phyloP scores from a whole-genome alignment of 1,140 invertebrate species.

The Macrobrachium rosenbergii region DNA sequence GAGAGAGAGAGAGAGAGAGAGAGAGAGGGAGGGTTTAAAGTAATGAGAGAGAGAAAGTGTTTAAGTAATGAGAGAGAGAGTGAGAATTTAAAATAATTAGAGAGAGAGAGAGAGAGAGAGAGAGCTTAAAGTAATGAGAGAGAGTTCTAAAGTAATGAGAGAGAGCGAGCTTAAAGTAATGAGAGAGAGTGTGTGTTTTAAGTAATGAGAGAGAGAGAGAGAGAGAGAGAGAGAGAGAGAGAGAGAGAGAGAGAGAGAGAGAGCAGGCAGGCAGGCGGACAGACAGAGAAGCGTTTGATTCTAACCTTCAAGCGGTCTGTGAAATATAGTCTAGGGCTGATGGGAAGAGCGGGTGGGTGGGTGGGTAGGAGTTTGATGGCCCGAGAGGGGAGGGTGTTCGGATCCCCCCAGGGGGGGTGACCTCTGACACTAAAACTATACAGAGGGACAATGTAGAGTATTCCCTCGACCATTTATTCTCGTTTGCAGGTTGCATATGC shows the following conservation, averaged over 20 bases:
- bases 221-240: background rate
- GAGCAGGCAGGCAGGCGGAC: background rate
- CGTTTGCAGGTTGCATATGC: too few relatives aligned
- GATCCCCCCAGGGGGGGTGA: too few relatives aligned
- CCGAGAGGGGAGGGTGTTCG: too few relatives aligned
- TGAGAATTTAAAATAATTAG: too few relatives aligned
- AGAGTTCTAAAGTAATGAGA: background rate
- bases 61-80: background rate
- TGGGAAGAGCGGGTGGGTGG: too few relatives aligned
- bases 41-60: background rate
- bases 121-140: background rate
- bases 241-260: background rate
- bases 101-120: background rate
- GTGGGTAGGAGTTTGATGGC: too few relatives aligned
- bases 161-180: background rate
- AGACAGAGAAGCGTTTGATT: too few relatives aligned
- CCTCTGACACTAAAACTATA: too few relatives aligned
- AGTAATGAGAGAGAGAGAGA: background rate
- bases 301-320: too few relatives aligned
- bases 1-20: background rate
- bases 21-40: background rate
- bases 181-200: background rate
- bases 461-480: too few relatives aligned
- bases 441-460: too few relatives aligned
- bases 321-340: too few relatives aligned